Evolutionary conservation across 2,113 vertebrate genomes (phyloP).

Genomic region (Merops nubicus): DNA sequence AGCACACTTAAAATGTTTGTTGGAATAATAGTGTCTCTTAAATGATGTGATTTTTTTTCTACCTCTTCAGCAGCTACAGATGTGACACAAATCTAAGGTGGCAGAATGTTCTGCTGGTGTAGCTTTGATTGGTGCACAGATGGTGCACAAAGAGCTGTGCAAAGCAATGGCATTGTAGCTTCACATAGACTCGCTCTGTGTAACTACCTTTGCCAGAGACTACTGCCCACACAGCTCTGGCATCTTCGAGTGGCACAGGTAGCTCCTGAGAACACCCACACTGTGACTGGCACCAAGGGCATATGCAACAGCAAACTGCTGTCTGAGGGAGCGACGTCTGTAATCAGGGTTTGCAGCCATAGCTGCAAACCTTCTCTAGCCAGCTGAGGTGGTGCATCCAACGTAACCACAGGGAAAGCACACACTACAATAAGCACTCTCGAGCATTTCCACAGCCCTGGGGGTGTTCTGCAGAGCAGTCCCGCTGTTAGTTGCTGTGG

Average conservation of each 20-base stretch:
- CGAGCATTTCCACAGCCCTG: background rate
- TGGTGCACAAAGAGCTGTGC: background rate
- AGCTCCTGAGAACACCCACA: background rate
- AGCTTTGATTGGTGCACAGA: background rate
- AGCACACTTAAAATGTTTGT: background rate
- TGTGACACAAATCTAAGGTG: background rate
- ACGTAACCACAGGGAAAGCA: background rate
- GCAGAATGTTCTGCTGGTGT: background rate
- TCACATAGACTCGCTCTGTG: background rate
- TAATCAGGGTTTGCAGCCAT: background rate
- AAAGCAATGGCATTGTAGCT: background rate
- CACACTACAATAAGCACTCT: background rate
- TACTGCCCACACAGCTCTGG: background rate
- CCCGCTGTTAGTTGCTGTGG: background rate
- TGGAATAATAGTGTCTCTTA: background rate
- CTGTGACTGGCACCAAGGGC: background rate
- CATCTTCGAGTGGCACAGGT: background rate
- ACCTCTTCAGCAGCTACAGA: background rate
- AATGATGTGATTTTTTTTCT: background rate
- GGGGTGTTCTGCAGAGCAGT: background rate
- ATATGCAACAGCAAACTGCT: background rate
- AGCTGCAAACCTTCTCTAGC: background rate
- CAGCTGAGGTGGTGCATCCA: too few species aligned
- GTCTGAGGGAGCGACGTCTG: background rate
- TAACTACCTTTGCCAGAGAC: background rate